Evolutionary conservation across 2,888 invertebrate genomes (phyloP), one percentile per base, ranked within the genome.

Genomic region (Pheosia gnoma): DNA sequence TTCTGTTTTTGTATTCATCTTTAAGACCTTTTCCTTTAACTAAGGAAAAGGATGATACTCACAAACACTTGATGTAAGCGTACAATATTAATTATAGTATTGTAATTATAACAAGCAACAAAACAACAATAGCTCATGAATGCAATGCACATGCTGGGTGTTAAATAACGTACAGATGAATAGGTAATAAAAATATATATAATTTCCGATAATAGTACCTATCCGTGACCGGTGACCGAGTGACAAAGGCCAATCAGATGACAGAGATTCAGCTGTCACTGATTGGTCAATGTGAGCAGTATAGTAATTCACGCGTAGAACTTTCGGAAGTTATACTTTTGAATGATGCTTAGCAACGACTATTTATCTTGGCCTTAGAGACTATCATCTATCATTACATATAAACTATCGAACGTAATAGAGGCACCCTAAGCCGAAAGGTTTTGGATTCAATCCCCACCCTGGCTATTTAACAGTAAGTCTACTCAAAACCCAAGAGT

Each of bases 201-300:
- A 55, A n/a, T 55, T 39, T 39, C 39, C 6, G 39, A 8, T 39
- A 39, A n/a, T 39, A 13, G 10, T 6, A 25, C 43, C 39, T 63
- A 66, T 68, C 61, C 53, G 58, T 63, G 61, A 41, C 67, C n/a
- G n/a, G n/a, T n/a, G n/a, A 57, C 53, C 63, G 65, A 53, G 60
- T 79, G 80, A 81, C 84, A 83, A 81, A 75, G 77, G 79, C 68
- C 80, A 83, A 86, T 86, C 86, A 87, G 88, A 86, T 86, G 84
- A 84, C 81, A 79, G 78, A 74, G 77, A 82, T 80, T 71, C 73
- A 65, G 70, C 82, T 83, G 84, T 83, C 83, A 81, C 66, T 82
- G 72, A 81, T 81, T 81, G 80, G 79, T 83, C 78, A 82, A 70
- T 70, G 78, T 77, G 82, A 82, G 77, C 76, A 67, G 81, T 82